Evolutionary conservation across 2,888 invertebrate genomes (phyloP), one percentile per base, ranked within the genome.

Genomic region (Odontothrips loti): DNA sequence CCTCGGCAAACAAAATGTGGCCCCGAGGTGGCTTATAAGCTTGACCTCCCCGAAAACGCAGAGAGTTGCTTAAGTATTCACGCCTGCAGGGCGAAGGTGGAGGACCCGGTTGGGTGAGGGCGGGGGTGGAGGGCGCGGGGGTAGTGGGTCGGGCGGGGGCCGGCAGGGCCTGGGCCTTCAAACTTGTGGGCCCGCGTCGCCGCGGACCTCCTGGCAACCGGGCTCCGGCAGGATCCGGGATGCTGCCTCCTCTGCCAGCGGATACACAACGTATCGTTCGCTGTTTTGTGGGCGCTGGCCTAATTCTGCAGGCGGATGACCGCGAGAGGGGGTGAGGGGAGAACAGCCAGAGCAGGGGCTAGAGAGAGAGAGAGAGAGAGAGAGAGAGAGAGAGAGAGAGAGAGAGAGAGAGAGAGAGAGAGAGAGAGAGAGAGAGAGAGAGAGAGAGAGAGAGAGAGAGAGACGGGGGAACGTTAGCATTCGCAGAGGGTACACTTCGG

Each of bases 11-110:
- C 68, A 68, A 68, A 68, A 68, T 68, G 68, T 23, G 20, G 68
- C 68, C 68, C 68, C 23, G 23, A 23, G 68, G 58, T 58, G 58
- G 68, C 68, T 68, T 68, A 68, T 9, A 23, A 68, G 68, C 68
- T 68, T 68, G 68, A 68, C 68, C 68, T 68, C 23, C 23, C n/a
- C 68, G 68, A 58, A 58, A 58, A 6, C 68, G 68, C 68, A 23
- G 23, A 68, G 68, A 68, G 68, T 68, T 68, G 68, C 68, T 68
- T 68, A 68, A 68, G 68, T 68, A 68, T 68, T 68, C 68, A 23
- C 27, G 68, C 27, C 68, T 23, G 68, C 68, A 68, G 68, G 58
- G 58, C 63, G n/a, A n/a, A 68, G 68, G 23, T 23, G 68, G 9
- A 23, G 23, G 23, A 23, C 68, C 68, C 68, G 68, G 11, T 6